Base-by-base conservation (phyloP, 2,113 vertebrate species). In the Ptilonorhynchus violaceus region DNA sequence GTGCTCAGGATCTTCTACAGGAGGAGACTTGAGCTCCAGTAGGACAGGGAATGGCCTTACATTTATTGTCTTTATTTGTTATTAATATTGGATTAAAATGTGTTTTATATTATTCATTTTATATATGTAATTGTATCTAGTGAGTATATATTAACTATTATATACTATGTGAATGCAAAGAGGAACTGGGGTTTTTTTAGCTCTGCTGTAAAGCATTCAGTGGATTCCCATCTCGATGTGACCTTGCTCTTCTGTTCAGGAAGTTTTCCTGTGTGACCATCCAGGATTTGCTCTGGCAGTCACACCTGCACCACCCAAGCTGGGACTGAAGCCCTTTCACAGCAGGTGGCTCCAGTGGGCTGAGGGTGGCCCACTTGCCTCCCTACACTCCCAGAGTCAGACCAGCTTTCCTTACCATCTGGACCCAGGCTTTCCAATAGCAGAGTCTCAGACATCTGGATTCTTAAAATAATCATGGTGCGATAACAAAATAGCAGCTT, bases 301-400 rank as follows among this genome's bases (percentile, higher is more conserved):
- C 73, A 37, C 37, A 44, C 25, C 41, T 21, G 5, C 25, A 42
- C 17, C 17, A 13, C 47, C 21, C 52, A 69, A 82, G 60, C 46
- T 2, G 2, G 15, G 39, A 60, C 39, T 0, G 0, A 56, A 69
- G 25, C 24, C 3, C 10, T 35, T 83, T 69, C 35, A 42, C 27
- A 3, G 1, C 1, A 0, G 20, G 8, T 47, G 41, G 25, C n/a
- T 76, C 47, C 55, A 42, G 21, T 41, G 63, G 18, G 47, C 70
- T 0, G 0, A 25, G 39, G 27, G 28, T 69, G 23, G 14, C 11
- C 17, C 0, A 2, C 35, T 55, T 70, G 42, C 49, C 17, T 50
- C 42, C 41, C 25, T 23, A 13, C 30, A 27, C 21, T 76, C 53
- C 44, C 9, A 14, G 27, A 14, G 10, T 53, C 33, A 47, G 47